These are phyloP conservation scores for Cantharis lateralis DNA, from an alignment of 2,888 invertebrate genomes.

Conservation along the genomic window DNA sequence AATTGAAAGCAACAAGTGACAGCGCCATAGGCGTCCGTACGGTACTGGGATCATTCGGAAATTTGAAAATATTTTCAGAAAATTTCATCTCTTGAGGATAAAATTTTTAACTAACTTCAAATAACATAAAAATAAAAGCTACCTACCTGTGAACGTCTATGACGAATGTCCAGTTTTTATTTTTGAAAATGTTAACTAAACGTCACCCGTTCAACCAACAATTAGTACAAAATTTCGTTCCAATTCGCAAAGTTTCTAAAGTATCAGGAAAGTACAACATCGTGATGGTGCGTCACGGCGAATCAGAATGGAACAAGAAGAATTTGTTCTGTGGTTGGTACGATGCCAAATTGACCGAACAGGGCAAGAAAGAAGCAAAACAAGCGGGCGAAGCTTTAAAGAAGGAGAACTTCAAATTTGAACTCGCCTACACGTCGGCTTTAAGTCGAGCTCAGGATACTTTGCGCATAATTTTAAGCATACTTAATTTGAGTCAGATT, in stretches of 20 bases:
- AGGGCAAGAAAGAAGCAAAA: constrained; percentile 70
- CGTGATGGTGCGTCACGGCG: constrained; percentile 54
- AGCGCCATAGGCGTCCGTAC: no score
- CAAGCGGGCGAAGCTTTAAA: constrained; percentile 76
- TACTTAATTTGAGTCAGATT: constrained; percentile 69
- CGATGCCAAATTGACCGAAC: constrained; percentile 52
- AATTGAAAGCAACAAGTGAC: background rate
- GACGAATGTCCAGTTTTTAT: background rate
- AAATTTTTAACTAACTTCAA: no score
- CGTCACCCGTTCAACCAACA: background rate
- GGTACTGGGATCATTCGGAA: no score
- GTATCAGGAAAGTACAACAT: background rate
- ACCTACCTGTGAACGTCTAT: no score
- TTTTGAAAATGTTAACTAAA: background rate
- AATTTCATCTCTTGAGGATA: no score
- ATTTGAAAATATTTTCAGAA: no score
- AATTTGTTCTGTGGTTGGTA: constrained; percentile 55
- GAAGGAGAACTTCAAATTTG: constrained; percentile 72
- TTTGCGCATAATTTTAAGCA: constrained; percentile 68
- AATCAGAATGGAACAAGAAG: constrained; percentile 53
- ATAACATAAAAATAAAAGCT: no score
- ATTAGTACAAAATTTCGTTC: background rate
- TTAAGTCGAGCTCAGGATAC: constrained; percentile 79
- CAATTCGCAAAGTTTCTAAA: background rate
- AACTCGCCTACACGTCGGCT: constrained; percentile 80